Base-by-base conservation (phyloP, 2,888 invertebrate species). In the Melieria crassipennis region DNA sequence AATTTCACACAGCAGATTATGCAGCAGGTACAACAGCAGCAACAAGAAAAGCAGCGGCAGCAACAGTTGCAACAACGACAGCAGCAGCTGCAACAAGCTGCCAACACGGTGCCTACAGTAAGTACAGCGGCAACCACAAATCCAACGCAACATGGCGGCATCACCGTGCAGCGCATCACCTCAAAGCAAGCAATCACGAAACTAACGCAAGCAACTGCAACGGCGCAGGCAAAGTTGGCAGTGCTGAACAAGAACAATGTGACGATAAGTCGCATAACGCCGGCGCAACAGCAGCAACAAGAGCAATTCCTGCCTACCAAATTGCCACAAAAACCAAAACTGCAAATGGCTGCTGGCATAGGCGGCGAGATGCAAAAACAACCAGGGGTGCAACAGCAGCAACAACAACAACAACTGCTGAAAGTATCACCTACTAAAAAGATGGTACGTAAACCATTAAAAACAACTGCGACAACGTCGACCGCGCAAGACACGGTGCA, bases 201-300 rank as follows among this genome's bases (percentile, higher is more conserved):
- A 30, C 30, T 30, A 30, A 30, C 30, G 30, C 30, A 30, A 3
- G 30, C 30, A 1, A 73, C 69, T n/a, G 16, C 73, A 7, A 13
- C 52, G 58, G 55, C 61, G 50, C 60, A 72, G 56, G 72, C 75
- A 9, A 80, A 81, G 72, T 57, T 84, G 61, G 84, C 85, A 0
- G 68, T 83, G 55, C 67, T 84, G 6, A 84, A 83, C 68, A 85
- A 85, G 47, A 84, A 85, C 70, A 85, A 85, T 76, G 82, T 85
- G 13, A 85, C 85, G 10, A 85, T 85, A 30, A 85, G 84, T 77
- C 81, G 82, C 46, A 80, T 85, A 75, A 80, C 73, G 47, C 76
- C 55, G 65, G 76, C 50, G 46, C 79, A 65, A 42, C 76, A 58
- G 65, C 75, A 55, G 75, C 73, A 67, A 5, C 55, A 78, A 75